Percentiles rank a stretch among this genome's conserved stretches.
Evolutionary conservation across 2,113 vertebrate genomes (phyloP).

Genomic region (Excalfactoria chinensis): DNA sequence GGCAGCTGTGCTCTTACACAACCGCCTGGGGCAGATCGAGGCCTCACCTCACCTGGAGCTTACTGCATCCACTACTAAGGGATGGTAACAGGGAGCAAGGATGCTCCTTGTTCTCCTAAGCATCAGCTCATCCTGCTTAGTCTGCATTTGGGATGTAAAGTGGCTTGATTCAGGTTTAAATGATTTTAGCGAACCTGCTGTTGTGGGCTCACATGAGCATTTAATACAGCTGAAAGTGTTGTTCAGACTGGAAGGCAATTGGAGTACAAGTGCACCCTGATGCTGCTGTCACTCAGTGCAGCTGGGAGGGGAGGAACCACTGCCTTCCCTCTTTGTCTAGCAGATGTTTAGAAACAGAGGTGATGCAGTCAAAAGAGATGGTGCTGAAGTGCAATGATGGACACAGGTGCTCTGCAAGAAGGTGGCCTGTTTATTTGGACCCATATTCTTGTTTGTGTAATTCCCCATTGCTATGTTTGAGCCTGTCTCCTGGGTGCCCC

Average conservation of each 20-base stretch:
- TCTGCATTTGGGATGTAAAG: conserved; percentile 1
- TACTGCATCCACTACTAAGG: neutral
- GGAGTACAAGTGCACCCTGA: neutral
- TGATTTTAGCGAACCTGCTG: neutral
- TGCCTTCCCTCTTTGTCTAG: neutral
- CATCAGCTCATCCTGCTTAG: neutral
- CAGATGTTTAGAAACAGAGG: neutral
- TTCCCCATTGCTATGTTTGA: neutral
- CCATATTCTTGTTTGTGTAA: neutral
- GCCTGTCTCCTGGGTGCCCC: neutral
- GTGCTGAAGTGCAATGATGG: fast-evolving
- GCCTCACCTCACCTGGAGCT: neutral
- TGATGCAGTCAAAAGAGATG: neutral
- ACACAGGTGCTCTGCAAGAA: neutral
- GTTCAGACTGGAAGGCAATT: neutral
- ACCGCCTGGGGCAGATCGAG: fast-evolving
- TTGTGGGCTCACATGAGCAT: neutral
- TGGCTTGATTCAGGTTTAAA: neutral
- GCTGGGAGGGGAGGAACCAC: neutral
- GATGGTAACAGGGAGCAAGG: neutral
- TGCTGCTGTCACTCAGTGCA: neutral
- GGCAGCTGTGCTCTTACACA: neutral
- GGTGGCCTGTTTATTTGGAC: neutral
- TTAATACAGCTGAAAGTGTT: fast-evolving
- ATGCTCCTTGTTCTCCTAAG: neutral